Percentiles rank a stretch among this genome's conserved stretches.
Conservation (phyloP, 1,140 invertebrate species). For the Stegodyphus mimosarum region DNA sequence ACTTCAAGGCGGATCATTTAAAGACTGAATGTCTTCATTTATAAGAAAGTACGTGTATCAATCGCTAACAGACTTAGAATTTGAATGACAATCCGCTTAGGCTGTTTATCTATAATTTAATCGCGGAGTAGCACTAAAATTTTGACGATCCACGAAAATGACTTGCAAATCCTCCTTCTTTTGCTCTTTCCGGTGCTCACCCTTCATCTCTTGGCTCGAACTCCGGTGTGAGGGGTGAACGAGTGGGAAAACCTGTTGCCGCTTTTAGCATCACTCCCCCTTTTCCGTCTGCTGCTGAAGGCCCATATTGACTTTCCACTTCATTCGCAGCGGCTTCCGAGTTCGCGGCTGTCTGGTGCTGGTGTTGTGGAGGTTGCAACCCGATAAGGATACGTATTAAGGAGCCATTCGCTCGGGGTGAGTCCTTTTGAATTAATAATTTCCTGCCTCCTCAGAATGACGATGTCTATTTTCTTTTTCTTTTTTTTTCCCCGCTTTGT, state of each 20-base stretch:
- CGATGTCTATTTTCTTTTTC: too few species aligned
- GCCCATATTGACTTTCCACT: constrained; percentile 31
- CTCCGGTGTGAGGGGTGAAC: neutral
- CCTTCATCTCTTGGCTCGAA: neutral
- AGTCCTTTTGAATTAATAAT: neutral
- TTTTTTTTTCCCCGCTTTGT: too few species aligned
- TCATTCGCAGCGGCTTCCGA: neutral
- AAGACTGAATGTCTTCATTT: too few species aligned
- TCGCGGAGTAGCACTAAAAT: too few species aligned
- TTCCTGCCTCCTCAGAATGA: neutral
- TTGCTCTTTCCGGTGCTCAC: too few species aligned
- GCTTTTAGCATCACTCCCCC: constrained; percentile 9
- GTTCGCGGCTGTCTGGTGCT: neutral
- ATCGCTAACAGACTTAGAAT: too few species aligned
- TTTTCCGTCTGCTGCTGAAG: neutral
- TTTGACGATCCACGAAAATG: too few species aligned
- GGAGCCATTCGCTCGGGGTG: neutral
- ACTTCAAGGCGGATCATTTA: too few species aligned
- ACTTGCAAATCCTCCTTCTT: too few species aligned
- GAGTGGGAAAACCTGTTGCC: constrained; percentile 40
- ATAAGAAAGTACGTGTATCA: too few species aligned
- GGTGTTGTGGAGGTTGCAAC: neutral
- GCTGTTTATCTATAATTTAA: too few species aligned
- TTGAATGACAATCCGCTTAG: too few species aligned
- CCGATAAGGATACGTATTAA: neutral